Conservation (phyloP, 2,888 invertebrate species). For the Andrena praecox region DNA sequence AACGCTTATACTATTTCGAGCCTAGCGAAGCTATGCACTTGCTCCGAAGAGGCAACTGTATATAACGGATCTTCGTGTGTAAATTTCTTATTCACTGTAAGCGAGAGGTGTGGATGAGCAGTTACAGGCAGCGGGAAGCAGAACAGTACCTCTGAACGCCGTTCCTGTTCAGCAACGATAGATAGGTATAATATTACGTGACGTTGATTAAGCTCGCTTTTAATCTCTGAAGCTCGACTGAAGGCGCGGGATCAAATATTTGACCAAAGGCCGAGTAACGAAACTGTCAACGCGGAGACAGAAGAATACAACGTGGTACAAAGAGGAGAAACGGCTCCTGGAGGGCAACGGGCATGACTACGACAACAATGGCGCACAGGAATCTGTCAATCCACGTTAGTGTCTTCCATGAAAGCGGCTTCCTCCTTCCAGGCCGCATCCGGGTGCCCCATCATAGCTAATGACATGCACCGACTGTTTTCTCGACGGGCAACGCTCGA, state of each 20-base stretch:
- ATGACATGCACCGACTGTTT: constrained; percentile 83
- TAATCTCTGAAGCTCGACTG: not conserved
- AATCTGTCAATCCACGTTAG: constrained; percentile 83
- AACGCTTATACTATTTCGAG: too few species aligned
- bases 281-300: constrained; percentile 21
- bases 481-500: constrained; percentile 66
- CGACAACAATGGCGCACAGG: constrained; percentile 81
- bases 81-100: too few species aligned
- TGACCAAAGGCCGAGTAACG: constrained; percentile 3
- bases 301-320: constrained; percentile 36
- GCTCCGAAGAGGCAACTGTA: too few species aligned
- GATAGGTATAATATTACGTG: not conserved
- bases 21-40: too few species aligned
- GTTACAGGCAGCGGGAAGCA: too few species aligned
- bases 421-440: constrained; percentile 79
- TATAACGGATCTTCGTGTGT: too few species aligned
- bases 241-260: not conserved
- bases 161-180: too few species aligned
- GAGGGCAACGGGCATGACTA: constrained; percentile 83
- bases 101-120: too few species aligned
- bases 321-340: constrained; percentile 71
- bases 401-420: constrained; percentile 82
- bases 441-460: constrained; percentile 81
- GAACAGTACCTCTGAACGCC: too few species aligned
- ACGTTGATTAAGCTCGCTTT: not conserved